Base-by-base conservation (phyloP, 2,113 vertebrate species). In the Xyrauchen texanus region DNA sequence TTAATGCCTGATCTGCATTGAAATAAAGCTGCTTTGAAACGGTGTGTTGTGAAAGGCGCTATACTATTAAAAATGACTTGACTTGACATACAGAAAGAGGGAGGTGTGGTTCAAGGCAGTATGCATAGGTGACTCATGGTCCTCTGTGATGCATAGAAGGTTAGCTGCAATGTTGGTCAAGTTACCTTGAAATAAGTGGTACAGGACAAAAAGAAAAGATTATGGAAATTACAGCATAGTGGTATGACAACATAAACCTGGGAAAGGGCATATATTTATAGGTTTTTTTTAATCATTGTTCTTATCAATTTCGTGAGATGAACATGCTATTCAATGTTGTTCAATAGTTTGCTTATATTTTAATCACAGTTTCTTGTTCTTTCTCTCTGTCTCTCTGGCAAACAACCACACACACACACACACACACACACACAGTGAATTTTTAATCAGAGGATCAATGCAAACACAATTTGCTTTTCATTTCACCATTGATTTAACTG, bases 401-500 rank as follows among this genome's bases (percentile, higher is more conserved):
- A 34, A 34, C 21, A 34, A 34, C 21, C 21, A 34, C 21, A 34
- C 9, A 47, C 62, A 73, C 49, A 71, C 74, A 82, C 21, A 67
- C 42, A 42, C 6, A 52, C 57, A 47, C 55, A 78, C 64, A 68
- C 4, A 9, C 2, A 51, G 63, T 34, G 21, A 34, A 34, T 34
- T 34, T 1, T 34, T 62, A 63, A 45, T 62, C 44, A 58, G 21
- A 73, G 13, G 21, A 16, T 63, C n/a, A 65, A 55, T 65, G 21
- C 45, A 55, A 65, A 76, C 49, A 44, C 3, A 49, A 76, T 65
- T 76, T 45, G 7, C 58, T 15, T 76, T 76, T 65, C 2, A 65
- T 65, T 73, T 5, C 46, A 45, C 8, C 4, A 55, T 10, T 68
- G 53, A 16, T 77, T 77, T 73, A 72, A 77, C 71, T 51, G 45